These are phyloP conservation scores for Aphodius sticticus DNA, from an alignment of 2,888 invertebrate genomes.

Conservation along the genomic window DNA sequence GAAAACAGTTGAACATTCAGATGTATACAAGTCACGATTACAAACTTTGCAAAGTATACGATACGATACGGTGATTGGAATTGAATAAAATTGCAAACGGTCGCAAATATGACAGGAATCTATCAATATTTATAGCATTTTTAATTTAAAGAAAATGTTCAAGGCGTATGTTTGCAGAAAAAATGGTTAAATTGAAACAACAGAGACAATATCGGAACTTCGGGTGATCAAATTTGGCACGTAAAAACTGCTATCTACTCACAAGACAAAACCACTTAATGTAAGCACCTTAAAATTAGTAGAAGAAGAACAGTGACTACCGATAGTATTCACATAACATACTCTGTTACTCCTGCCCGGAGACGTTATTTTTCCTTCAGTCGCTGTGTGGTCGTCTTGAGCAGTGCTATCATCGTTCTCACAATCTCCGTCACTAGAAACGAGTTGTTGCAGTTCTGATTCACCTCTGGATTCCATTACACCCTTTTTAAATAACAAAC, in stretches of 20 bases:
- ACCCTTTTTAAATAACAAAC: not conserved
- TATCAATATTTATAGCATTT: no score
- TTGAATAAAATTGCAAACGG: no score
- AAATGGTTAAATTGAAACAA: no score
- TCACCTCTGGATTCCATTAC: constrained; percentile 59
- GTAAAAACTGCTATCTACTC: not conserved
- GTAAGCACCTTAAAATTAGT: not conserved
- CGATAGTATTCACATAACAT: constrained; percentile 37
- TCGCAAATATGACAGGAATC: no score
- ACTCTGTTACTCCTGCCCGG: constrained; percentile 58
- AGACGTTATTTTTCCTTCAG: constrained; percentile 57
- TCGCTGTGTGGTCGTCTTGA: constrained; percentile 54
- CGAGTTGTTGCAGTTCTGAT: constrained; percentile 60
- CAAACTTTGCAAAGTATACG: no score
- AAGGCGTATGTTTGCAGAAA: no score
- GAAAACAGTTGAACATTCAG: no score
- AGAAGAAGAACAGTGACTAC: not conserved
- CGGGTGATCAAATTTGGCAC: not conserved
- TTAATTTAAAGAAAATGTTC: no score
- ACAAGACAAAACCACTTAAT: not conserved
- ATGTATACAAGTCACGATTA: no score
- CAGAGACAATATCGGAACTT: no score
- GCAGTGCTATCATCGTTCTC: constrained; percentile 59
- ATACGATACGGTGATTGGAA: no score
- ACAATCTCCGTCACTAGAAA: constrained; percentile 58